Evolutionary conservation across 2,113 vertebrate genomes (phyloP).

Genomic region (Bothrops jararaca): DNA sequence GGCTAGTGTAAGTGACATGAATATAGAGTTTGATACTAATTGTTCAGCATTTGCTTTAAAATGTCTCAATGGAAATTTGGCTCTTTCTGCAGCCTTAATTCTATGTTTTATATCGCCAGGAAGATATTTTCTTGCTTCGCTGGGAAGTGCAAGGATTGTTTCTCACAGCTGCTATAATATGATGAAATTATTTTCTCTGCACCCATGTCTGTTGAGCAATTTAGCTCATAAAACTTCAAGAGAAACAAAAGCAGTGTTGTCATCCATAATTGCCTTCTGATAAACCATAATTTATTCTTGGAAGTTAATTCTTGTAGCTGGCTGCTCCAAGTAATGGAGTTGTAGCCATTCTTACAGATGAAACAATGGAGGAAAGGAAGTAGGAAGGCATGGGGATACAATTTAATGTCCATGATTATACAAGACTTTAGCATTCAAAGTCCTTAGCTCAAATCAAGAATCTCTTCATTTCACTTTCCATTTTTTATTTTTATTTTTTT

Average conservation of each 20-base stretch:
- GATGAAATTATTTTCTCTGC: not conserved
- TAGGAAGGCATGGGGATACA: not conserved
- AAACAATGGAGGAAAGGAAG: not conserved
- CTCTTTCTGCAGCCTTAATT: not conserved
- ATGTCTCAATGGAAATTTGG: not conserved
- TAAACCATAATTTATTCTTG: not conserved
- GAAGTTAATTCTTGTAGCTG: not conserved
- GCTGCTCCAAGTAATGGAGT: not conserved
- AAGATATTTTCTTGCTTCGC: not conserved
- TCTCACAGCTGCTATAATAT: not conserved
- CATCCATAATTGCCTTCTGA: not conserved
- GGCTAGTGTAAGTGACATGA: not conserved
- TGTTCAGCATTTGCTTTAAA: not conserved
- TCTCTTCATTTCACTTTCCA: not conserved
- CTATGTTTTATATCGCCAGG: not conserved
- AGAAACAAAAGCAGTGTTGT: not conserved
- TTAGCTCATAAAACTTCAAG: not conserved
- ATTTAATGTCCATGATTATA: not conserved
- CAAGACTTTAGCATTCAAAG: not conserved
- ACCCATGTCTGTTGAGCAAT: not conserved
- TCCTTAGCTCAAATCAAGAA: not conserved
- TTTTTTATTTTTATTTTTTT: not conserved
- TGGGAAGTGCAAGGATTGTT: not conserved
- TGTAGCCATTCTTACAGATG: not conserved
- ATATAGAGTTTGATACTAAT: not conserved